Evolutionary conservation across 1,140 invertebrate genomes (phyloP).

Genomic region (Alviniconcha marisindica): DNA sequence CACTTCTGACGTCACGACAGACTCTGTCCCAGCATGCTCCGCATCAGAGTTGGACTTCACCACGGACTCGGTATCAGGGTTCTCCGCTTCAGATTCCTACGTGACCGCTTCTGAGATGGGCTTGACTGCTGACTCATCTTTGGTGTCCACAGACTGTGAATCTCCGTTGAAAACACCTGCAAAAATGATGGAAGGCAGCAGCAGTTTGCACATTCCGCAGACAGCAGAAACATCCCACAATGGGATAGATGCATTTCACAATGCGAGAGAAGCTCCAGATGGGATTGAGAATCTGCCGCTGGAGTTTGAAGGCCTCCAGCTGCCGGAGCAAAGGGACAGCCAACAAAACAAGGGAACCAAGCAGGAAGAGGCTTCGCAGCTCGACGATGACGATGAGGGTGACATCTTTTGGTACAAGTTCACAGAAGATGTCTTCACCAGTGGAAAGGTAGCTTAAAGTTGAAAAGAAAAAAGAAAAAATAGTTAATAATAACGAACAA

Average conservation of each 20-base stretch:
- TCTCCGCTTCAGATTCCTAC: neutral
- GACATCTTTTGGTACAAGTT: conserved; percentile 57
- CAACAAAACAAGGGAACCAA: too few species aligned
- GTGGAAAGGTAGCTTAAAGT: conserved; percentile 64
- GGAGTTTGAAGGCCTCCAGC: too few species aligned
- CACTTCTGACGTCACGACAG: neutral
- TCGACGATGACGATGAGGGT: conserved; percentile 12
- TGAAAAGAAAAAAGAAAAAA: too few species aligned
- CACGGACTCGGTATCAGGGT: neutral
- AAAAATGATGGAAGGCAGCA: neutral
- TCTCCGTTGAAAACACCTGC: neutral
- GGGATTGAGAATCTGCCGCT: too few species aligned
- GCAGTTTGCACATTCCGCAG: neutral
- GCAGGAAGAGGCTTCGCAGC: too few species aligned
- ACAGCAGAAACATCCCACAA: neutral
- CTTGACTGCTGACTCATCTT: neutral
- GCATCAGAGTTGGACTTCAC: conserved; percentile 9
- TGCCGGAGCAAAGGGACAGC: too few species aligned
- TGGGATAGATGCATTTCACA: too few species aligned
- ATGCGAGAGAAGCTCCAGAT: too few species aligned
- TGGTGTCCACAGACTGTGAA: neutral
- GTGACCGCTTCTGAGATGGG: neutral
- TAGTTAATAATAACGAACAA: too few species aligned
- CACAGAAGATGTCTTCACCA: conserved; percentile 55
- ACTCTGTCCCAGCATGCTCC: neutral